These are phyloP conservation scores for Brachyptera putata DNA, from an alignment of 2,888 invertebrate species.

Conservation along the genomic window DNA sequence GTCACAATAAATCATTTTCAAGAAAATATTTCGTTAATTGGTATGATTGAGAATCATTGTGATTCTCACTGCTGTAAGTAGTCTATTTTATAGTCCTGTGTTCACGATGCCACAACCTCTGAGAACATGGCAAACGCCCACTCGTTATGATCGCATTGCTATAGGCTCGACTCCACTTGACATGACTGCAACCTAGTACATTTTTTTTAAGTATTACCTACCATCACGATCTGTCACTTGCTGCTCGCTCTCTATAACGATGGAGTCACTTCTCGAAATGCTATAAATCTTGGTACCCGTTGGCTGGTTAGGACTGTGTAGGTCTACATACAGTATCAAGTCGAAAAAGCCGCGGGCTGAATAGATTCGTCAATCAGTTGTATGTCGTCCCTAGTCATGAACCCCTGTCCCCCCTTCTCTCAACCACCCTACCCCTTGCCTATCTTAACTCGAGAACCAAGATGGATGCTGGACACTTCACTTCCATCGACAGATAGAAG, in stretches of 20 bases:
- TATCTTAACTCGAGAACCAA: neutral
- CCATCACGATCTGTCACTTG: slow-evolving; percentile 20
- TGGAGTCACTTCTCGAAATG: slow-evolving; percentile 9
- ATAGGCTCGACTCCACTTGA: neutral
- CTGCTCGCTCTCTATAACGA: slow-evolving; percentile 2
- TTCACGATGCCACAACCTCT: neutral
- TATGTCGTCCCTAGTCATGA: slow-evolving; percentile 1
- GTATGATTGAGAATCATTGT: neutral
- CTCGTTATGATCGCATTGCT: slow-evolving; percentile 21
- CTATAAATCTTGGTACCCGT: slow-evolving; percentile 19
- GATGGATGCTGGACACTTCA: slow-evolving; percentile 18
- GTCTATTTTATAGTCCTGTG: neutral
- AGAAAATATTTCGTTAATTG: slow-evolving; percentile 11
- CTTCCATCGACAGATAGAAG: neutral
- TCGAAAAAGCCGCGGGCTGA: slow-evolving; percentile 23
- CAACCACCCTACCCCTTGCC: neutral
- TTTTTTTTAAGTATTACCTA: slow-evolving; percentile 1
- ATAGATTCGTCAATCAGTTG: slow-evolving; percentile 25
- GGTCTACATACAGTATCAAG: slow-evolving; percentile 1
- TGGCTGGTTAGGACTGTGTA: no score
- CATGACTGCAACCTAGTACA: neutral
- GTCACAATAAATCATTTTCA: neutral
- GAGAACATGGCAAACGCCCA: slow-evolving; percentile 8
- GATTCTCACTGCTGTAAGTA: neutral
- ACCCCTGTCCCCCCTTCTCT: neutral